A percentile compares a stretch with the other conserved stretches of the same genome.
Evolutionary conservation across 2,113 vertebrate species (phyloP).

Genomic region (Varanus salvator): DNA sequence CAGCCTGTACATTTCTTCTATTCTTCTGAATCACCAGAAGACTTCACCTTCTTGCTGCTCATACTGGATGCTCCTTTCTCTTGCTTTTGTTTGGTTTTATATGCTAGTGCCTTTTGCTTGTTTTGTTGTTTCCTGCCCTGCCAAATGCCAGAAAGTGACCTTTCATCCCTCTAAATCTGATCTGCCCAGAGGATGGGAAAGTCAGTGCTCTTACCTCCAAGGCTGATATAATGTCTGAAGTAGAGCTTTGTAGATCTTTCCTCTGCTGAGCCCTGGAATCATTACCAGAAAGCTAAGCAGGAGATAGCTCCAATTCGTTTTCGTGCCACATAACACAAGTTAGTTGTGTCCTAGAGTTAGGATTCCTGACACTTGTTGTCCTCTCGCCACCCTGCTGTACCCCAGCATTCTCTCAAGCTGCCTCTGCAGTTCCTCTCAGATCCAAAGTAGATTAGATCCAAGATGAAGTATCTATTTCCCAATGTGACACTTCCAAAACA

Average conservation of each 20-base stretch:
- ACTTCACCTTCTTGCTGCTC: neutral
- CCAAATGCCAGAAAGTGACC: neutral
- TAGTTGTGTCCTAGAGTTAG: neutral
- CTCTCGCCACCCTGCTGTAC: neutral
- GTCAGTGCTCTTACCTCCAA: too few relatives aligned
- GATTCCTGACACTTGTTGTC: neutral
- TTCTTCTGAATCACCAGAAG: neutral
- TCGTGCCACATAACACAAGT: neutral
- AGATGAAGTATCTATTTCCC: too few relatives aligned
- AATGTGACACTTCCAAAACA: too few relatives aligned
- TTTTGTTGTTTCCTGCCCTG: neutral
- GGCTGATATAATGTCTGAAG: neutral
- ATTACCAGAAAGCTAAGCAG: neutral
- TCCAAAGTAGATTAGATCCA: neutral
- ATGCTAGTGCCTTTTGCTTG: neutral
- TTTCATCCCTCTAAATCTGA: neutral
- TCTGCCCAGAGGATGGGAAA: neutral
- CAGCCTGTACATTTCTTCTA: neutral
- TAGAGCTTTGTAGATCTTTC: neutral
- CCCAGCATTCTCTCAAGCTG: neutral
- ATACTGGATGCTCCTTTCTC: neutral
- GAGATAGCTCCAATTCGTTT: neutral
- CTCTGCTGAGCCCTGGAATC: neutral
- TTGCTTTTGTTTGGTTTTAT: neutral
- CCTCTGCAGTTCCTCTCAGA: neutral